Evolutionary conservation across 1,140 invertebrate genomes (phyloP), one percentile per base, ranked within the genome.

Genomic region (Homalodisca vitripennis): DNA sequence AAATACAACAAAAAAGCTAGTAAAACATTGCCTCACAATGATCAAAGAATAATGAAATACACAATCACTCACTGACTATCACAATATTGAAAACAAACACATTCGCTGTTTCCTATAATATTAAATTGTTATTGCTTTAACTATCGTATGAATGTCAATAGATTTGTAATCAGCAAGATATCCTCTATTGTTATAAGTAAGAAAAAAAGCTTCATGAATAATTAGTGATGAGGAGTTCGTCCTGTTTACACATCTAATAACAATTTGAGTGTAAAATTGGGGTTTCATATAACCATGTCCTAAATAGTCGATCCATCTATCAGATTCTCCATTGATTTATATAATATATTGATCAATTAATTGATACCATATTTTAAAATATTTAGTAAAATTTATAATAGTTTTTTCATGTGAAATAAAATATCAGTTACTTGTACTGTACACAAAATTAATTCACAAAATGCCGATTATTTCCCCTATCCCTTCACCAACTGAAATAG

Each of bases 121-220:
- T n/a, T n/a, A n/a, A n/a, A n/a, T n/a, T n/a, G n/a, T n/a, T n/a
- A n/a, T n/a, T n/a, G n/a, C n/a, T n/a, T n/a, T n/a, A n/a, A n/a
- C n/a, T n/a, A n/a, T n/a, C n/a, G n/a, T n/a, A n/a, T n/a, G n/a
- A n/a, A n/a, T n/a, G n/a, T n/a, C n/a, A n/a, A 26, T 70, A 72
- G 71, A 72, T 57, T 67, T 72, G 71, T 46, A 67, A 68, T 72
- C 71, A 72, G 71, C 68, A 72, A 65, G 71, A 72, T 55, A 30
- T 62, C 71, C 71, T 72, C 71, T 31, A 55, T 29, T 3, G n/a
- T n/a, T n/a, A n/a, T n/a, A n/a, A n/a, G n/a, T 30, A 14, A 14
- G 2, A 53, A 67, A 32, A 34, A 62, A 64, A 62, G 46, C 24
- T 26, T 48, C 1, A 46, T 66, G 26, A 30, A 51, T 20, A 20